phyloP scores from a whole-genome alignment of 2,113 vertebrate genomes.

The Malaclemys terrapin region DNA sequence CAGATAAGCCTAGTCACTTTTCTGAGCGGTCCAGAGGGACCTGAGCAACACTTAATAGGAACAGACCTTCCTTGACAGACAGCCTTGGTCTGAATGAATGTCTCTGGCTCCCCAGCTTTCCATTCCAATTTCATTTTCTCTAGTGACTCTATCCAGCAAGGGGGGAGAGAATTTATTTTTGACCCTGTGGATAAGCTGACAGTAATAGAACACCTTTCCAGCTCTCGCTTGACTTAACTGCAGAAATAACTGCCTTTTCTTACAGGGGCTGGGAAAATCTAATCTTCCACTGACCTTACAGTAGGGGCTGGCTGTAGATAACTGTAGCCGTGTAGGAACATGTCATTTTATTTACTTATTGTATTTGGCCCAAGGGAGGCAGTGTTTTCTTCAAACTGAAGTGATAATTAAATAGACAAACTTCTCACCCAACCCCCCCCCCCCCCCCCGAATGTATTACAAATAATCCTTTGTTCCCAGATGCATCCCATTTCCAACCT shows the following conservation, averaged over 20 bases:
- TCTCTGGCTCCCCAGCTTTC: not conserved
- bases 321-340: accelerated
- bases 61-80: not conserved
- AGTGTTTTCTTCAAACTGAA: not conserved
- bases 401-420: not conserved
- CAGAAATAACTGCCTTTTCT: conserved; percentile 43
- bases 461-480: accelerated
- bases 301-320: not conserved
- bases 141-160: not conserved
- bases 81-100: not conserved
- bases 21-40: not conserved
- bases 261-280: not conserved
- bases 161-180: conserved; percentile 51
- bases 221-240: not conserved
- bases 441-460: not conserved
- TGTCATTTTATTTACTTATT: not conserved
- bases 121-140: conserved; percentile 20
- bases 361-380: not conserved
- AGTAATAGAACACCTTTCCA: conserved; percentile 43
- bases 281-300: not conserved
- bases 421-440: too few relatives aligned
- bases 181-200: conserved; percentile 30
- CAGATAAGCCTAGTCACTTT: not conserved
- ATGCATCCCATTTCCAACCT: too few relatives aligned
- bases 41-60: not conserved